phyloP scores from a whole-genome alignment of 2,113 vertebrate species.

The Silurus glanis region DNA sequence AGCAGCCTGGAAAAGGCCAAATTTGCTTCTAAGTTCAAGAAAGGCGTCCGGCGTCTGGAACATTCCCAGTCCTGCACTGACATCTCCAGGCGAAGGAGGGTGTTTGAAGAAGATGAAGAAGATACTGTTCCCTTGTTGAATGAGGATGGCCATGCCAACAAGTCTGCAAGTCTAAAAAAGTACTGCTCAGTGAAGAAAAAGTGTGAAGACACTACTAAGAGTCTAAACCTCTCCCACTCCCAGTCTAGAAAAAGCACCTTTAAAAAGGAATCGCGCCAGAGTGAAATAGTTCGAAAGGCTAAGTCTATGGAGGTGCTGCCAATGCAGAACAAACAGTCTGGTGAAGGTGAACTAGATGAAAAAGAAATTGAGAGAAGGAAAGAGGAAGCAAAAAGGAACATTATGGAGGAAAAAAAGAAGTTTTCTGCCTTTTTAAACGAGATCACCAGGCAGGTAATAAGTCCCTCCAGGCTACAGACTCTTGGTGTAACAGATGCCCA shows the following conservation, averaged over 20 bases:
- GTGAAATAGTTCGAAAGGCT: constrained; percentile 68
- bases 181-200: constrained; percentile 48
- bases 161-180: constrained; percentile 42
- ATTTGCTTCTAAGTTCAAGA: constrained; percentile 36
- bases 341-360: constrained; percentile 53
- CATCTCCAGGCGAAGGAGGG: constrained; percentile 59
- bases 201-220: constrained; percentile 21
- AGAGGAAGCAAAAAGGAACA: constrained; percentile 60
- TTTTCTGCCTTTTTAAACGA: constrained; percentile 83
- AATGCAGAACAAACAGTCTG: constrained; percentile 39
- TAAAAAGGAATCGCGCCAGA: constrained; percentile 21
- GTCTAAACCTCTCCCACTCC: constrained; percentile 7
- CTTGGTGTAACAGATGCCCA: constrained; percentile 70
- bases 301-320: constrained; percentile 77
- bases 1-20: constrained; percentile 58
- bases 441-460: constrained; percentile 80
- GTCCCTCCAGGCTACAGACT: constrained; percentile 74
- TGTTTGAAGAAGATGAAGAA: constrained; percentile 58
- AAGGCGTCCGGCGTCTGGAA: constrained; percentile 47
- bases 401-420: constrained; percentile 73
- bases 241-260: constrained; percentile 43
- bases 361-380: constrained; percentile 57
- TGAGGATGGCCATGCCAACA: constrained; percentile 44
- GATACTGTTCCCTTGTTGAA: constrained; percentile 61
- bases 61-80: constrained; percentile 75